phyloP scores from a whole-genome alignment of 2,888 invertebrate species.

The Mesopsocus fuscifrons region DNA sequence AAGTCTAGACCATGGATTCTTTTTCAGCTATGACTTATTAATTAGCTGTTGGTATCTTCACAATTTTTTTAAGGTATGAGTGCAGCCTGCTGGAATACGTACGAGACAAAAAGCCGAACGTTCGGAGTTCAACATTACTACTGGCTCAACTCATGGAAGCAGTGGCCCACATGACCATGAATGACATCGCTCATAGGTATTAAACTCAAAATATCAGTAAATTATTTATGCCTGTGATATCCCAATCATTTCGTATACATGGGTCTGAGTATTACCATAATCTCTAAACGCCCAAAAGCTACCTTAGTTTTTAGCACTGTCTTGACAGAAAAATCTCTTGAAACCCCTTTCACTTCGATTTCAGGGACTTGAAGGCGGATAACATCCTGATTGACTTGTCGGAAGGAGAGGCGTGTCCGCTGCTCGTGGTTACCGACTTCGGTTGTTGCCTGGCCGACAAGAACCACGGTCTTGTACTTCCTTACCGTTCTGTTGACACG shows the following conservation, averaged over 20 bases:
- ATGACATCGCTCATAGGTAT: constrained; percentile 55
- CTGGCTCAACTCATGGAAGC: constrained; percentile 64
- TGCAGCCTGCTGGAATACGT: constrained; percentile 39
- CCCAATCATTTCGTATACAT: too few relatives aligned
- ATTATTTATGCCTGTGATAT: too few relatives aligned
- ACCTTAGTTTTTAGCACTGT: too few relatives aligned
- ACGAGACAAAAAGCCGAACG: constrained; percentile 25
- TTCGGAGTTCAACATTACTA: constrained; percentile 41
- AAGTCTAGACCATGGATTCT: too few relatives aligned
- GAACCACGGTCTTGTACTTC: constrained; percentile 35
- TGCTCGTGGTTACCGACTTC: constrained; percentile 66
- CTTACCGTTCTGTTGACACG: constrained; percentile 46
- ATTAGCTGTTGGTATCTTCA: too few relatives aligned
- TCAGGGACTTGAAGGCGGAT: constrained; percentile 61
- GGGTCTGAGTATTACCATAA: too few relatives aligned
- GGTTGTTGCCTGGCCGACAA: constrained; percentile 66
- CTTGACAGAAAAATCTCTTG: too few relatives aligned
- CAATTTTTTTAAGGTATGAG: constrained; percentile 34
- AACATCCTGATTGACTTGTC: constrained; percentile 52
- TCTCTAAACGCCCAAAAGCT: too few relatives aligned
- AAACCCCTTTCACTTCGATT: too few relatives aligned
- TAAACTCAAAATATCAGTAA: too few relatives aligned
- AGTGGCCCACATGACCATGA: constrained; percentile 47
- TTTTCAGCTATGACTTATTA: background rate
- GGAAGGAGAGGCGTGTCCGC: constrained; percentile 36